Evolutionary conservation across 2,888 invertebrate species (phyloP), one percentile per base, ranked within the genome.

Genomic region (Hydropsyche betteni): DNA sequence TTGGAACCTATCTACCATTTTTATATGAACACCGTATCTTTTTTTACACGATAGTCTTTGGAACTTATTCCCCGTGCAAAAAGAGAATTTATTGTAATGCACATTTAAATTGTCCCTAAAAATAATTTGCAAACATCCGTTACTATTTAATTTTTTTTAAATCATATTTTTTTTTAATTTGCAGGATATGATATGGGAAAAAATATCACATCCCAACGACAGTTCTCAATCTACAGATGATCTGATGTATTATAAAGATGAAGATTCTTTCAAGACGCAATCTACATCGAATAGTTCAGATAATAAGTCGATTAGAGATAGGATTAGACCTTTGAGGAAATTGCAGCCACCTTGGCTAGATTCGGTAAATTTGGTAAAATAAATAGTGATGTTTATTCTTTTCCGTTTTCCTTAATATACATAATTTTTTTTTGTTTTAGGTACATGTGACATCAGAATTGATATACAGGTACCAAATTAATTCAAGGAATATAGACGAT

Each of bases 301-400:
- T 44, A 44, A 44, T 44, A 44, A 44, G 44, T 44, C 44, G 10
- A 12, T 4, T 14, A 50, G 7, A 5, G 4, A 4, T 68, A 38
- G 36, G 68, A 14, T 10, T 24, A 12, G 74, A 75, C 83, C 84
- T 0, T 80, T 82, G 53, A 84, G 86, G 76, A 88, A 87, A 79
- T 86, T 87, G 78, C 87, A 88, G 14, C 91, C 92, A 0, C 90
- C 91, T 0, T 93, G 93, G 93, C 82, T 91, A 81, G 90, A 92
- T 78, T 86, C 90, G 71, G 90, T 86, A 79, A 80, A 79, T 58
- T 8, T 44, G 3, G 38, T 6, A 5, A 10, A 33, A 7, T 5
- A 24, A 24, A 24, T 24, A 2, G 24, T 24, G 2, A 24, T 24
- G 1, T 24, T 1, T 24, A 24, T 24, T 24, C 24, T 2, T 24